Conservation (phyloP, 2,113 vertebrate genomes). For the Microcebus ravelobensis region DNA sequence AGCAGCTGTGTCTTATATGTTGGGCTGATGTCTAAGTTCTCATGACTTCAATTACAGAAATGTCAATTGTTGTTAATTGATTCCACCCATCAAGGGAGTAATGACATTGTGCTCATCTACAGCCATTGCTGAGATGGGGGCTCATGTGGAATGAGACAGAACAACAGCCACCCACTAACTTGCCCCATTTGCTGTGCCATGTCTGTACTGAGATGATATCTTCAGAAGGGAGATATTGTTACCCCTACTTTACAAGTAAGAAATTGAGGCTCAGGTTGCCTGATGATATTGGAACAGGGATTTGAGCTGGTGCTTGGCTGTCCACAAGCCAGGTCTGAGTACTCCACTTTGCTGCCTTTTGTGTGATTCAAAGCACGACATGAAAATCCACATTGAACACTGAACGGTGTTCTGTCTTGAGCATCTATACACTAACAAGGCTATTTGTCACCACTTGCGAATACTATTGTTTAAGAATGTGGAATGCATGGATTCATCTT, state of each 20-base stretch:
- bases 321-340: not conserved
- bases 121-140: not conserved
- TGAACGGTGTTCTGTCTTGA: not conserved
- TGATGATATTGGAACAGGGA: rapidly evolving
- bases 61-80: not conserved
- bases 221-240: not conserved
- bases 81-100: not conserved
- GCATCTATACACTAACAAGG: rapidly evolving
- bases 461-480: not conserved
- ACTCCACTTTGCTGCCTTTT: rapidly evolving
- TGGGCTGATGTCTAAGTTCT: not conserved
- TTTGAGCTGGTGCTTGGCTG: not conserved
- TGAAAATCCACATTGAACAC: not conserved
- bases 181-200: rapidly evolving
- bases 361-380: not conserved
- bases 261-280: not conserved
- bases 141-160: not conserved
- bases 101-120: not conserved
- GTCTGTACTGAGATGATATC: not conserved
- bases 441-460: not conserved
- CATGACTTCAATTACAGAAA: not conserved
- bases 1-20: not conserved
- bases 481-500: not conserved
- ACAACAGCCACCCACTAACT: too few species aligned
- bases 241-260: too few species aligned